These are phyloP conservation scores for Trematocara stigmaticum DNA, from an alignment of 2,113 vertebrate genomes.

Conservation along the genomic window DNA sequence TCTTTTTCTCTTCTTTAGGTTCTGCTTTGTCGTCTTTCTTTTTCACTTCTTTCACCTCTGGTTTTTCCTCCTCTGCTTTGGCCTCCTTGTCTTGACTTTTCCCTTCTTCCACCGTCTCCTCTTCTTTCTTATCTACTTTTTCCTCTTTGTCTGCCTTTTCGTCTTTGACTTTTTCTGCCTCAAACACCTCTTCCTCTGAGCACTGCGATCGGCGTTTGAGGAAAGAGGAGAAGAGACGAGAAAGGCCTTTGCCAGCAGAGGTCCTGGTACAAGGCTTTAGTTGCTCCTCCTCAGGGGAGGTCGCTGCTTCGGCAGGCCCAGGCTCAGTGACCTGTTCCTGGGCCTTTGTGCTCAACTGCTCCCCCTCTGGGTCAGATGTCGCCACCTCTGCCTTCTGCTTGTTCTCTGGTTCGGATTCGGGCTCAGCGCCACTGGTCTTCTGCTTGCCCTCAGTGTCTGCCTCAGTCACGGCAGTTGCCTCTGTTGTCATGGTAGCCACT, in stretches of 20 bases:
- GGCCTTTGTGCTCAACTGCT: conserved; percentile 43
- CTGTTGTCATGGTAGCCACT: conserved; percentile 93
- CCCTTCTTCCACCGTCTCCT: conserved; percentile 26
- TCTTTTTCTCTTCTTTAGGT: conserved; percentile 33
- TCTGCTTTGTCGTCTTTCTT: conserved; percentile 38
- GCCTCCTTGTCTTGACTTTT: conserved; percentile 38
- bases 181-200: conserved; percentile 76
- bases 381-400: conserved; percentile 39
- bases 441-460: conserved; percentile 68
- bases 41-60: conserved; percentile 33
- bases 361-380: conserved; percentile 17
- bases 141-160: conserved; percentile 54
- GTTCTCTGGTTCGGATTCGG: conserved; percentile 44
- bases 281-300: conserved; percentile 75
- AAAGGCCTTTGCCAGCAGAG: conserved; percentile 84
- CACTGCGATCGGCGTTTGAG: conserved; percentile 89
- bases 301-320: conserved; percentile 31
- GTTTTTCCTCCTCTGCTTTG: conserved; percentile 8
- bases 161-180: conserved; percentile 57
- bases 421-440: conserved; percentile 41
- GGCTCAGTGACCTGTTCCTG: conserved; percentile 55
- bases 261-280: conserved; percentile 73
- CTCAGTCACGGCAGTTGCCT: conserved; percentile 77
- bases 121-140: conserved; percentile 17
- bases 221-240: conserved; percentile 87